Base-by-base conservation (phyloP, 2,797 vertebrate genomes). In the Spinus pinus region DNA sequence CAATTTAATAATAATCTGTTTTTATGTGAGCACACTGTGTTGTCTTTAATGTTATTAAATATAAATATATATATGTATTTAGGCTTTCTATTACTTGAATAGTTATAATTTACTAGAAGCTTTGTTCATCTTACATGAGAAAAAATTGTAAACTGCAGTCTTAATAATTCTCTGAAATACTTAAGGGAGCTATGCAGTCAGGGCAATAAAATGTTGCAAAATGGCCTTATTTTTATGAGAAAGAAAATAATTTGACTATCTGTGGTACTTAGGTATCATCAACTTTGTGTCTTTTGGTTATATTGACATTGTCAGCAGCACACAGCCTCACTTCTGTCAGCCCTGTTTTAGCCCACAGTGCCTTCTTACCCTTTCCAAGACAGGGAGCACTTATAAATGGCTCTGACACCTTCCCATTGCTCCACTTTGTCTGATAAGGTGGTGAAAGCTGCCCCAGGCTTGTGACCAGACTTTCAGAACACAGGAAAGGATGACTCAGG, bases 151-250 rank as follows among this genome's bases (percentile, higher is more conserved):
- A 97, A 96, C 81, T 90, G 42, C 57, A 66, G 21, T 57, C 62
- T 93, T 93, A 50, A 60, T 84, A 95, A 95, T 86, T 97, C 88
- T 79, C 81, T 88, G 51, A 97, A 70, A 62, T 92, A 75, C 62
- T 97, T 57, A 73, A 86, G 92, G 37, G 90, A 86, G 67, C 53
- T 93, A 39, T 73, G 71, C 23, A 95, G 47, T 84, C 77, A 88
- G 95, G 78, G 66, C 64, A 95, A 93, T 92, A 96, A 95, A 95
- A 93, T 86, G 24, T 81, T 31, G 33, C 47, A 67, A 27, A 94
- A 47, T 20, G 51, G 44, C 17, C 77, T 41, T 92, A 22, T 53
- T 88, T 33, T 28, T 39, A 65, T 9, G 49, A 69, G 64, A 75
- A 95, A 22, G 4, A 53, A 78, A 67, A 69, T 61, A 58, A 82